Evolutionary conservation across 2,888 invertebrate genomes (phyloP).

Genomic region (Ditula angustiorana): DNA sequence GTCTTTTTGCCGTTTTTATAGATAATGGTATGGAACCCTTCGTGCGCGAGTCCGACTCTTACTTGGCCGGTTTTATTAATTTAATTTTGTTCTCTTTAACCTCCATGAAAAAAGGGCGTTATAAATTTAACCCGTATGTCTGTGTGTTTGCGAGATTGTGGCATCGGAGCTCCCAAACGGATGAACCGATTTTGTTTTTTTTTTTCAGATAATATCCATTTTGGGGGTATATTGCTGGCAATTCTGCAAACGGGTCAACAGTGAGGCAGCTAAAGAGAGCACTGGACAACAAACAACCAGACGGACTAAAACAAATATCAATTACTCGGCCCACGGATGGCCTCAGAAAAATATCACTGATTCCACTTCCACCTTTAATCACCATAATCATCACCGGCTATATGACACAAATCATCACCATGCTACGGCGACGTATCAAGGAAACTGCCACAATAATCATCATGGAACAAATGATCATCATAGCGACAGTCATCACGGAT

Average conservation of each 20-base stretch:
- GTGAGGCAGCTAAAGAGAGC: slow-evolving; percentile 1
- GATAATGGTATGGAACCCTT: no score
- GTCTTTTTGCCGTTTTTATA: no score
- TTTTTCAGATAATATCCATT: slow-evolving; percentile 12
- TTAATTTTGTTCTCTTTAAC: no score
- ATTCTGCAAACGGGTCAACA: slow-evolving; percentile 11
- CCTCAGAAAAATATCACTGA: background rate
- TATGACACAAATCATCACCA: no score
- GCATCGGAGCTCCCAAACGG: no score
- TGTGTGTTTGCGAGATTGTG: no score
- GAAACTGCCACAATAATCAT: background rate
- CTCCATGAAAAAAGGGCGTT: no score
- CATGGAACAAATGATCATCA: background rate
- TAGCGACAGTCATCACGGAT: background rate
- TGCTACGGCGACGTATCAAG: background rate
- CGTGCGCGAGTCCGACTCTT: no score
- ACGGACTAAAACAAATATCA: slow-evolving; percentile 16
- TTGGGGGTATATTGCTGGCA: slow-evolving; percentile 6
- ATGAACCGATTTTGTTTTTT: no score
- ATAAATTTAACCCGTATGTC: no score
- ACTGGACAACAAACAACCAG: background rate
- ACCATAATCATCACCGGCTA: background rate
- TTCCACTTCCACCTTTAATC: background rate
- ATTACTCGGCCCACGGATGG: slow-evolving; percentile 21
- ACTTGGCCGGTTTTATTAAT: no score